phyloP scores from a whole-genome alignment of 2,797 vertebrate species.

The Pterois miles region DNA sequence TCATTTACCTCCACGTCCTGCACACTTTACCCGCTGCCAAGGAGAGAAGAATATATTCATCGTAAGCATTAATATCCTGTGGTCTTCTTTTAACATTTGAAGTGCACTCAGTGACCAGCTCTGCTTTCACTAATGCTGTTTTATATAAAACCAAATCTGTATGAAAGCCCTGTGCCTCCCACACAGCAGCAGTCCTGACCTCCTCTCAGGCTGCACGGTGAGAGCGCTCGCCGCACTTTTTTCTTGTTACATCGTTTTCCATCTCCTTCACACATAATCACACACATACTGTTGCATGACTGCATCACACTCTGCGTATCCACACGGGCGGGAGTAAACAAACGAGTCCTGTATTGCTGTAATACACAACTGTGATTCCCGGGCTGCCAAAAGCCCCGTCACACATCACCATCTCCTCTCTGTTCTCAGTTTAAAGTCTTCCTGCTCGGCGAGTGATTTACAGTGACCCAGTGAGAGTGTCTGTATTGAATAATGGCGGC shows the following conservation, averaged over 20 bases:
- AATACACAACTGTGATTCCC: neutral
- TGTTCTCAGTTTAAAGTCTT: neutral
- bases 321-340: neutral
- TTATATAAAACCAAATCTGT: conserved; percentile 76
- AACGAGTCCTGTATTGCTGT: neutral
- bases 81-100: conserved; percentile 73
- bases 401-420: neutral
- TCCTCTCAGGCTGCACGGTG: conserved; percentile 43
- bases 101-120: conserved; percentile 77
- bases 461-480: conserved; percentile 16
- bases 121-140: conserved; percentile 78
- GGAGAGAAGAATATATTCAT: conserved; percentile 68
- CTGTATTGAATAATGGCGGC: conserved; percentile 24
- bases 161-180: conserved; percentile 77
- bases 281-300: neutral
- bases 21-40: conserved; percentile 46
- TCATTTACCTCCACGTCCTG: conserved; percentile 34
- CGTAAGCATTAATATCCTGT: conserved; percentile 51
- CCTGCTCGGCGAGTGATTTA: conserved; percentile 45
- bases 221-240: conserved; percentile 59
- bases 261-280: conserved; percentile 32
- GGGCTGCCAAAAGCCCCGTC: neutral
- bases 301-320: neutral
- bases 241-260: conserved; percentile 51
- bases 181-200: conserved; percentile 68